Evolutionary conservation across 1,140 invertebrate species (phyloP).

Genomic region (Dreissena polymorpha): DNA sequence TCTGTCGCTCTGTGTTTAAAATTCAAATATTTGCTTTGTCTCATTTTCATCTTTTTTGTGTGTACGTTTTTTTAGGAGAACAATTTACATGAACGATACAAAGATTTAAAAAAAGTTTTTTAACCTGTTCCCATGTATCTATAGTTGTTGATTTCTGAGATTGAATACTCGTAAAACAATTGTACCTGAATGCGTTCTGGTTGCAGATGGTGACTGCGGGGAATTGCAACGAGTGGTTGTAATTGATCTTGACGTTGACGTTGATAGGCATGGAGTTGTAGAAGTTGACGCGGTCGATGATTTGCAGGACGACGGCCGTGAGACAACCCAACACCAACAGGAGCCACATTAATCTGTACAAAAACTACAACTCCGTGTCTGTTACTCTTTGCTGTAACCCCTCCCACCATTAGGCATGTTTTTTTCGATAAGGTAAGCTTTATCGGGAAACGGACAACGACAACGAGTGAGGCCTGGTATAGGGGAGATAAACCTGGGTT

Average conservation of each 20-base stretch:
- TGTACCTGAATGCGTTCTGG: conserved; percentile 72
- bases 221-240: conserved; percentile 68
- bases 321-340: conserved; percentile 57
- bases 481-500: too few relatives aligned
- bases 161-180: background rate
- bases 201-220: conserved; percentile 74
- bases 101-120: too few relatives aligned
- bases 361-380: background rate
- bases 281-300: conserved; percentile 68
- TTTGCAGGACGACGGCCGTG: conserved; percentile 63
- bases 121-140: too few relatives aligned
- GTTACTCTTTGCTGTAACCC: too few relatives aligned
- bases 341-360: conserved; percentile 66
- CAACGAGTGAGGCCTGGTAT: too few relatives aligned
- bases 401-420: too few relatives aligned
- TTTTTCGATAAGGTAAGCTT: too few relatives aligned
- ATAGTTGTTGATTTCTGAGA: too few relatives aligned
- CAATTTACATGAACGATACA: too few relatives aligned
- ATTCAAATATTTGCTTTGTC: background rate
- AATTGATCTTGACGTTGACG: conserved; percentile 71
- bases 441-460: too few relatives aligned
- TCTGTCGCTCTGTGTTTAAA: conserved; percentile 8
- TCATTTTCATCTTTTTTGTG: too few relatives aligned
- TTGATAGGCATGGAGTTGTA: conserved; percentile 63
- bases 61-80: too few relatives aligned